A percentile compares a stretch with the other conserved stretches of the same genome.
These are phyloP conservation scores for Oedothorax gibbosus DNA, from an alignment of 1,140 invertebrate species.

Conservation along the genomic window DNA sequence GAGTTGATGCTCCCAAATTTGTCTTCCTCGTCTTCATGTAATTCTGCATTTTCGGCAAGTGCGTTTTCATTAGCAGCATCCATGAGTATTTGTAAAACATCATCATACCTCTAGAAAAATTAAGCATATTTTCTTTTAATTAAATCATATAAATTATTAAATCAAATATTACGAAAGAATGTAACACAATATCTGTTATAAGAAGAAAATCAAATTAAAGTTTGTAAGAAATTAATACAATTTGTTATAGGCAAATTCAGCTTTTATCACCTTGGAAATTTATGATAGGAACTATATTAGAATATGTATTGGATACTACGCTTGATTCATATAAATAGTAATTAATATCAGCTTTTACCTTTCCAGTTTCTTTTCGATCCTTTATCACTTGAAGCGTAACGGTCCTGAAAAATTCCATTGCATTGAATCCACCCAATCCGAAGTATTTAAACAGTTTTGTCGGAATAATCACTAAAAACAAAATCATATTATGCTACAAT, in stretches of 20 bases:
- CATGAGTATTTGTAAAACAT: conserved; percentile 52
- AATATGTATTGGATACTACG: no score
- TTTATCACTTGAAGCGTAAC: conserved; percentile 43
- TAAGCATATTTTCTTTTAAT: no score
- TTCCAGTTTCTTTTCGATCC: conserved; percentile 34
- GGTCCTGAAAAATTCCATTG: conserved; percentile 31
- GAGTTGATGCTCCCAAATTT: conserved; percentile 8
- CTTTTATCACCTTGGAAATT: no score
- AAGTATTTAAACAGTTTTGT: conserved; percentile 6
- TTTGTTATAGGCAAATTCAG: no score
- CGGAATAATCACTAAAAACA: neutral
- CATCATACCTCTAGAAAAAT: conserved; percentile 5
- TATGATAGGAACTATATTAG: no score
- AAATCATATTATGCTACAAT: no score
- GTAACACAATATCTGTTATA: no score
- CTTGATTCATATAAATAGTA: no score
- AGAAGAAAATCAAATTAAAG: no score
- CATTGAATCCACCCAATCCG: neutral
- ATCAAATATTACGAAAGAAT: no score
- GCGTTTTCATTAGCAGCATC: conserved; percentile 32
- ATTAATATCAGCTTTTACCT: neutral
- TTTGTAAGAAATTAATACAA: no score
- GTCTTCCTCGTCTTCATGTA: neutral
- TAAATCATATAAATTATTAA: no score
- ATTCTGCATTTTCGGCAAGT: neutral